Evolutionary conservation across 1,140 invertebrate genomes (phyloP), one percentile per base, ranked within the genome.

Genomic region (Drosophila ficusphila): DNA sequence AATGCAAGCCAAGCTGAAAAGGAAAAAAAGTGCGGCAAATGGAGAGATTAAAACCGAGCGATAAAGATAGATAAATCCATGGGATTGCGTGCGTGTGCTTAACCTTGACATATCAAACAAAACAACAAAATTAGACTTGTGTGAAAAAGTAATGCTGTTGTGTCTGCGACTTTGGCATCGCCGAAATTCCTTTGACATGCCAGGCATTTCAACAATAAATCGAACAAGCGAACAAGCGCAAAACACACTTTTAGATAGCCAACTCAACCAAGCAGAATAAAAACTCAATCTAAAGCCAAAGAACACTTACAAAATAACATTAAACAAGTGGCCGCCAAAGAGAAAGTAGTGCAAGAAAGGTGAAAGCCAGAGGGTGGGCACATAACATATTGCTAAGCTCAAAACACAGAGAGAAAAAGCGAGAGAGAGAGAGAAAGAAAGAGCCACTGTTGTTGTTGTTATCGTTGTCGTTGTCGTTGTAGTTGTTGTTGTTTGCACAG

Each of bases 21-120:
- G 5, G 23, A 23, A 5, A 42, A 44, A 58, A 47, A 67, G 47
- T 16, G 62, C 27, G 36, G 14, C 27, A 27, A 46, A 62, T 62
- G 56, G n/a, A 68, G 16, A 51, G 46, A 42, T 68, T 31, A 46
- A 54, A 31, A 16, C 12, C 7, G 16, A 38, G 9, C 14, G 31
- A 46, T 67, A 39, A 65, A 52, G 44, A 53, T 38, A 52, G 16
- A 23, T 9, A 53, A 44, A 31, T 38, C 23, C n/a, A 25, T 31
- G 27, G 48, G 48, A 46, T 27, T 73, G 70, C 36, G 73, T 57
- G 14, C 44, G 61, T 70, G 74, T 47, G 65, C 61, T 69, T 90
- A 85, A 88, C 89, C 89, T 88, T 90, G 89, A 88, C 76, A 90
- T 65, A 82, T 73, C 67, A 78, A 69, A 57, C 54, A 65, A 36